Percentiles rank a stretch among this genome's conserved stretches.
These are phyloP conservation scores for Vanessa cardui DNA, from an alignment of 2,888 invertebrate species.

Conservation along the genomic window DNA sequence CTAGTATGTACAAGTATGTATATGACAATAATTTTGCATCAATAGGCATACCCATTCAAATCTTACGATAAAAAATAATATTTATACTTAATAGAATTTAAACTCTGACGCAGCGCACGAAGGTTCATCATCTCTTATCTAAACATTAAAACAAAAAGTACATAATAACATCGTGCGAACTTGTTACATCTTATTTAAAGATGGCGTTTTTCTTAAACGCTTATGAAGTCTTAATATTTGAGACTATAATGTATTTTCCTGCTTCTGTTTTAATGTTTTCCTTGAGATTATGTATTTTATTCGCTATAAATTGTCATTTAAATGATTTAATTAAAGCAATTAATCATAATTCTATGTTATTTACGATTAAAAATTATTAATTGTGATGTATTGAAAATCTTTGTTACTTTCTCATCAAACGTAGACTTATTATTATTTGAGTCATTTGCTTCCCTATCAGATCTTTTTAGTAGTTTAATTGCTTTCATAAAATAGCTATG, in stretches of 20 bases:
- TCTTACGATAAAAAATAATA: not conserved
- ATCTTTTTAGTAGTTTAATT: too few relatives aligned
- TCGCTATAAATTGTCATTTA: slow-evolving; percentile 13
- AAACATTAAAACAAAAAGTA: slow-evolving; percentile 1
- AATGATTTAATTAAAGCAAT: slow-evolving; percentile 4
- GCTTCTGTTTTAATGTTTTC: slow-evolving; percentile 17
- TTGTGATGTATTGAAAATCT: not conserved
- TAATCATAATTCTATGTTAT: not conserved
- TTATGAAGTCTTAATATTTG: slow-evolving; percentile 18
- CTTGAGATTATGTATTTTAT: slow-evolving; percentile 21
- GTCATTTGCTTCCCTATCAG: too few relatives aligned
- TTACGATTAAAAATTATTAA: not conserved
- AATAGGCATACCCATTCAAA: too few relatives aligned
- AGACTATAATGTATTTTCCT: slow-evolving; percentile 23
- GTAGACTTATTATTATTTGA: too few relatives aligned
- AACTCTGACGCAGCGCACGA: not conserved
- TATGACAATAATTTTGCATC: too few relatives aligned
- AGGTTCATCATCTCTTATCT: not conserved
- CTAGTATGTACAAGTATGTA: too few relatives aligned
- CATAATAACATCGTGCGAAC: slow-evolving; percentile 3
- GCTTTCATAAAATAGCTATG: too few relatives aligned
- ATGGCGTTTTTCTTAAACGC: not conserved
- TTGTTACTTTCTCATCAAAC: not conserved
- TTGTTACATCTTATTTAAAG: slow-evolving; percentile 5
- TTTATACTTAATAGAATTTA: not conserved